Percentiles rank a stretch among this genome's conserved stretches.
Conservation (phyloP, 2,797 vertebrate genomes). For the Cyclopterus lumpus region DNA sequence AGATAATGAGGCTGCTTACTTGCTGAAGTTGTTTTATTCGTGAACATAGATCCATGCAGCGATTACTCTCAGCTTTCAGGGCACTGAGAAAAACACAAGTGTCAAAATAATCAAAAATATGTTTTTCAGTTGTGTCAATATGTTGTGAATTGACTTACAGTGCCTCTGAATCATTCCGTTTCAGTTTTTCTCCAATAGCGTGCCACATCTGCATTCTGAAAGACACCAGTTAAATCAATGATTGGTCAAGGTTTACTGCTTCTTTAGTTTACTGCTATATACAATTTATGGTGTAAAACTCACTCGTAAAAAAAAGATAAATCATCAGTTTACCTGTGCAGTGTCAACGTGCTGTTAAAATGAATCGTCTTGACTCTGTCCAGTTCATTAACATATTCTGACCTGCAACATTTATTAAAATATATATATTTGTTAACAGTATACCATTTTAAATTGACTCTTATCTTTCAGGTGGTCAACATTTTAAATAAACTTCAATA, state of each 20-base stretch:
- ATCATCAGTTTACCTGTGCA: constrained; percentile 76
- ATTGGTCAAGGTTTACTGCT: neutral
- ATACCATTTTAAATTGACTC: neutral
- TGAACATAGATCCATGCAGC: constrained; percentile 77
- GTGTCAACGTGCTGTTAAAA: constrained; percentile 78
- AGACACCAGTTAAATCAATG: constrained; percentile 18
- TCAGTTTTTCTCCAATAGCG: constrained; percentile 76
- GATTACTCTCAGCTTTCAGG: constrained; percentile 71
- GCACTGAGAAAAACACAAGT: constrained; percentile 53
- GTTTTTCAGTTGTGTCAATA: neutral
- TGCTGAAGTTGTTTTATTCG: constrained; percentile 76
- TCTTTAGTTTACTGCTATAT: neutral
- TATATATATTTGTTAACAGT: neutral
- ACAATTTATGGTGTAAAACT: neutral
- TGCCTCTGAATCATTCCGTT: constrained; percentile 68
- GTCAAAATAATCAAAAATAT: neutral
- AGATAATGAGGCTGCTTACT: constrained; percentile 54
- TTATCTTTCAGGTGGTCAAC: neutral
- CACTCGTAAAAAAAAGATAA: neutral
- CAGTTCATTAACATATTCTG: constrained; percentile 74
- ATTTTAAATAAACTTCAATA: neutral
- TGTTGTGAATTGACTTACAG: constrained; percentile 64
- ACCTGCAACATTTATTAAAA: constrained; percentile 61
- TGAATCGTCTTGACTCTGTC: constrained; percentile 73
- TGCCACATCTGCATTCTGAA: constrained; percentile 86